Base-by-base conservation (phyloP, 2,797 vertebrate genomes). In the Schizopygopsis pylzovi region DNA sequence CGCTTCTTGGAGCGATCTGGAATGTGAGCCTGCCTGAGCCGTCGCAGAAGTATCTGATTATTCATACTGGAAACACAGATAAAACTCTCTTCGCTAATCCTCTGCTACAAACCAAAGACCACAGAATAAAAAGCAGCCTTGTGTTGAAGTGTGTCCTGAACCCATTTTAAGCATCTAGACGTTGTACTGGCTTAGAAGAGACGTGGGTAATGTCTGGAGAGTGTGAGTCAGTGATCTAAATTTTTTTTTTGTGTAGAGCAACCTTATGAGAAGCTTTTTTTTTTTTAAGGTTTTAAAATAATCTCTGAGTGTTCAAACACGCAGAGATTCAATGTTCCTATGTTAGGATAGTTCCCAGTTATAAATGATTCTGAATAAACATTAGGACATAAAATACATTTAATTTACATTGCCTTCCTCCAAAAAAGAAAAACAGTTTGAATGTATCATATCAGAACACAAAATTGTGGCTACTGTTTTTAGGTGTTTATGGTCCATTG, bases 21-120 rank as follows among this genome's bases (percentile, higher is more conserved):
- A 92, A 93, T 93, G 89, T 52, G 33, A 86, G 87, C 91, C 0
- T 90, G 91, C 90, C 89, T n/a, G 1, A 92, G 87, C 91, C 78
- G 84, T 87, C 88, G 39, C 71, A 22, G 61, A 73, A 73, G 41
- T 47, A 43, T 80, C 28, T 41, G 20, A 81, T 63, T 49, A 41
- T 52, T 41, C 65, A 52, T 41, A 68, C 37, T 68, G 25, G 63
- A 67, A 86, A 22, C 11, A 33, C 43, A 45, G 71, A 75, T 65
- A 61, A 39, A 45, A 25, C 5, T n/a, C 49, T 43, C 11, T 68
- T 59, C 0, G 0, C 56, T 56, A 10, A 77, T 75, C 20, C 12
- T 4, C 11, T 67, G 13, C 54, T 52, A n/a, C 28, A 18, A 83
- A 41, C n/a, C 9, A 77, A 54, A 84, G 33, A 4, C 73, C 45